Percentiles rank a stretch among this genome's conserved stretches.
Conservation (phyloP, 2,113 vertebrate genomes). For the Sakesphorus luctuosus region DNA sequence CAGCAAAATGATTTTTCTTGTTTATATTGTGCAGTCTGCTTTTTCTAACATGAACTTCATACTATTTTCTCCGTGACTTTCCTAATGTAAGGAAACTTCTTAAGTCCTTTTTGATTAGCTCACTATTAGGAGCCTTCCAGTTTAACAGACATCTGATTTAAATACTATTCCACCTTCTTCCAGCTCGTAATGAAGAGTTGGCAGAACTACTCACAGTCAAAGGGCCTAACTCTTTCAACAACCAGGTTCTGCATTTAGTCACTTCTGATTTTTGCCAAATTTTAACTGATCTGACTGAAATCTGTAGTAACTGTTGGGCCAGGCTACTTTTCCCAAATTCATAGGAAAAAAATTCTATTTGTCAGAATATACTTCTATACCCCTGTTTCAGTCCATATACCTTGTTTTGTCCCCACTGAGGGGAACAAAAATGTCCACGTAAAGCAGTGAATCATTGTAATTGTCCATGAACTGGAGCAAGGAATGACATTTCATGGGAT, state of each 20-base stretch:
- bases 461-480: neutral
- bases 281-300: neutral
- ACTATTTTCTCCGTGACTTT: slow-evolving; percentile 17
- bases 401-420: neutral
- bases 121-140: neutral
- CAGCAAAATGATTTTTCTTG: slow-evolving; percentile 6
- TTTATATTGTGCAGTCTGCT: neutral
- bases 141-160: slow-evolving; percentile 16
- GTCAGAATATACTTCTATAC: neutral
- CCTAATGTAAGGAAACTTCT: neutral
- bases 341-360: neutral
- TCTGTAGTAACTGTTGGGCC: neutral
- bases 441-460: neutral
- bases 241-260: neutral
- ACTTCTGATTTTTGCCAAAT: neutral
- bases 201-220: neutral
- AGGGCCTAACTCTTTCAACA: neutral
- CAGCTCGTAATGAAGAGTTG: neutral
- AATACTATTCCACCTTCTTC: neutral
- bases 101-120: slow-evolving; percentile 3
- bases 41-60: neutral
- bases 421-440: neutral
- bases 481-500: neutral
- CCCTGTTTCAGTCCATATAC: neutral
- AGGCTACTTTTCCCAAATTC: neutral